Base-by-base conservation (phyloP, 2,797 vertebrate genomes). In the Coregonus suidteri region DNA sequence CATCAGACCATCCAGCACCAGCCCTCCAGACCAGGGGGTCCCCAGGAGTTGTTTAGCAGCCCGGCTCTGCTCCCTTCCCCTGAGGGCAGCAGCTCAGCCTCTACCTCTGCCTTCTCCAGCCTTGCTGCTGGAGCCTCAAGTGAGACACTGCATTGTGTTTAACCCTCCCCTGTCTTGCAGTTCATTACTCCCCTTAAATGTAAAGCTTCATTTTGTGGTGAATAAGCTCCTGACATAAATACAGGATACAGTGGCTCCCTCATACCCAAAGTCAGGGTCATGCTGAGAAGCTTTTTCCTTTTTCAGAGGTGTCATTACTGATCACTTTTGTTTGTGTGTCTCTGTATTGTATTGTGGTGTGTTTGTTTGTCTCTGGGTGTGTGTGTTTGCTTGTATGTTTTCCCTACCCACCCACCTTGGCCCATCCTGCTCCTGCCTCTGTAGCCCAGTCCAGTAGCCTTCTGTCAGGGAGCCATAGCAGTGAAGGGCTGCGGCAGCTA, bases 1-100 rank as follows among this genome's bases (percentile, higher is more conserved):
- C 94, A 97, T 85, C 98, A 98, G 87, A 98, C 97, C 64, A 97
- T 98, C 84, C 97, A 98, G 82, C 97, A 99, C 81, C 97, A 96
- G 1, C 95, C 97, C 0, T 95, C 95, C 16, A 94, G 96, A 88
- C 85, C 96, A 0, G 91, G 93, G 0, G 88, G 90, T 31, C 92
- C 95, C 0, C 91, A 92, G 0, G 97, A 98, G 80, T 87, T 94
- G 30, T 99, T 96, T 87, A 95, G 91, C 89, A 92, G 93, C 76
- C 93, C 97, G 0, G 83, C 95, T 80, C 91, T 98, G 34, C 92
- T 98, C 41, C 94, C 96, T 6, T 93, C 95, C 0, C 81, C 95
- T 0, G 97, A 98, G 75, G 93, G 95, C 77, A 95, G 93, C 90
- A 93, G 93, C 76, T 90, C 96, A 75, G 94, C 96, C 81, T 95